phyloP scores from a whole-genome alignment of 2,888 invertebrate species.

The Diadegma fenestrale region DNA sequence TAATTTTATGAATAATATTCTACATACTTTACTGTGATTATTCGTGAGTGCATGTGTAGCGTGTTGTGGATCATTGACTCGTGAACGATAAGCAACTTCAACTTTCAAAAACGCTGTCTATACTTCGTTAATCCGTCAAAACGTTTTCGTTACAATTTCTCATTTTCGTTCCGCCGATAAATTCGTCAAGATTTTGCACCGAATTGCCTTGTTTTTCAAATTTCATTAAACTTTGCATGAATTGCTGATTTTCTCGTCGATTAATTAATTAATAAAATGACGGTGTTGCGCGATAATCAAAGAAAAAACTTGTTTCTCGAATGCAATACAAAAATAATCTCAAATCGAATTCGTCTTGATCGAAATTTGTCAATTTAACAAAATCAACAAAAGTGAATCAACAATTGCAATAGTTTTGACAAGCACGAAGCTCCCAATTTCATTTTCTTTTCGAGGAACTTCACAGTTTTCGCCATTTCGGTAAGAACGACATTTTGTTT shows the following conservation, averaged over 20 bases:
- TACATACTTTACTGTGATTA: not conserved
- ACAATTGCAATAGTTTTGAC: not conserved
- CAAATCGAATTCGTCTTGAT: not conserved
- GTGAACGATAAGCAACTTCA: not conserved
- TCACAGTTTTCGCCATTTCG: not conserved
- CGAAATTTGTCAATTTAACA: not conserved
- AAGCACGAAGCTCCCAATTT: not conserved
- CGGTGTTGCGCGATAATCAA: too few relatives aligned
- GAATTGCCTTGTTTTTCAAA: not conserved
- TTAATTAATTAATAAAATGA: not conserved
- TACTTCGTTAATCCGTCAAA: not conserved
- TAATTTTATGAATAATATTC: not conserved
- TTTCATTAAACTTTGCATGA: not conserved
- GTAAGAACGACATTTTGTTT: not conserved
- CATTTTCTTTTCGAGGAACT: not conserved
- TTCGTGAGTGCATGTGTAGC: not conserved
- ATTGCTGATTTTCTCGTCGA: not conserved
- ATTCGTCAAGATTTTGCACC: not conserved
- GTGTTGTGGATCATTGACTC: not conserved
- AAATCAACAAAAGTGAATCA: not conserved
- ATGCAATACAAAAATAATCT: not conserved
- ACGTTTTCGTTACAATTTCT: not conserved
- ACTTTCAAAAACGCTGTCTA: not conserved
- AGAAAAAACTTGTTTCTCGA: too few relatives aligned
- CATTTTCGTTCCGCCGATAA: not conserved